These are phyloP conservation scores for Hypothenemus hampei DNA, from an alignment of 1,140 invertebrate genomes.

Conservation along the genomic window DNA sequence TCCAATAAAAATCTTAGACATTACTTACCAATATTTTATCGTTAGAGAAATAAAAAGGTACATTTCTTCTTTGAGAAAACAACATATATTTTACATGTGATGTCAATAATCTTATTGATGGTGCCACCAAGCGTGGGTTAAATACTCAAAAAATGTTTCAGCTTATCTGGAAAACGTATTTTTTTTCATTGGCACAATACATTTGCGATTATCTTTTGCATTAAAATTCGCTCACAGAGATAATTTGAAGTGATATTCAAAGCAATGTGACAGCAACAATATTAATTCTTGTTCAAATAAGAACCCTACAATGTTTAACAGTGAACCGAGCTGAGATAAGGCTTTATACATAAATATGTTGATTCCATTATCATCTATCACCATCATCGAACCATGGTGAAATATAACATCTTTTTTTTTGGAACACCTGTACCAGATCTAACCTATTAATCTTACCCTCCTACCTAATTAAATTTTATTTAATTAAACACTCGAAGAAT, in stretches of 20 bases:
- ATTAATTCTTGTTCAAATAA: slow-evolving; percentile 4
- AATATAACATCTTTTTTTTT: slow-evolving; percentile 4
- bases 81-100: too few relatives aligned
- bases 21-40: too few relatives aligned
- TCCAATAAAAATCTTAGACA: too few relatives aligned
- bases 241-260: neutral
- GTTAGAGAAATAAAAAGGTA: too few relatives aligned
- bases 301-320: neutral
- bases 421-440: neutral
- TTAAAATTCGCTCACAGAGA: neutral
- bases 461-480: slow-evolving; percentile 2
- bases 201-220: too few relatives aligned
- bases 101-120: too few relatives aligned
- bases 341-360: slow-evolving; percentile 6
- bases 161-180: too few relatives aligned
- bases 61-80: too few relatives aligned
- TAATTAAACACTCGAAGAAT: neutral
- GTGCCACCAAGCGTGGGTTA: too few relatives aligned
- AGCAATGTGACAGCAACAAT: slow-evolving; percentile 3
- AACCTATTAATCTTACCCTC: slow-evolving; percentile 7
- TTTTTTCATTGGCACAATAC: too few relatives aligned
- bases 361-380: slow-evolving; percentile 1
- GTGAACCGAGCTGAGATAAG: slow-evolving; percentile 1
- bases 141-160: too few relatives aligned
- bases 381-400: slow-evolving; percentile 1